phyloP scores from a whole-genome alignment of 2,113 vertebrate species.

The Apeltes quadracus region DNA sequence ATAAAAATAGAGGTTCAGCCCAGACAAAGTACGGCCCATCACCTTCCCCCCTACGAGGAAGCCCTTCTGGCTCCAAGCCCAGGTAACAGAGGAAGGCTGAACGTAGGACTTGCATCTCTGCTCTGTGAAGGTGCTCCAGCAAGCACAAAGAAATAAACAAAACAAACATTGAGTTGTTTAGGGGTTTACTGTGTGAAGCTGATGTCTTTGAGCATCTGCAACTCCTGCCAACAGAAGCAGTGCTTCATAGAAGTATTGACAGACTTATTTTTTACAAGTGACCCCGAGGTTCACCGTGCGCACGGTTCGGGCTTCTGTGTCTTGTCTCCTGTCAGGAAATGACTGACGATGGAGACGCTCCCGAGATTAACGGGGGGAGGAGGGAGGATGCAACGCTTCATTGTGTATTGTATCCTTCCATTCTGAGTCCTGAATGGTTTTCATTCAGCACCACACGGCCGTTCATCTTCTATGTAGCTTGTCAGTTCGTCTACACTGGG shows the following conservation, averaged over 20 bases:
- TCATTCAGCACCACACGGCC: conserved; percentile 40
- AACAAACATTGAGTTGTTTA: conserved; percentile 16
- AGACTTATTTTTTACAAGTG: conserved; percentile 34
- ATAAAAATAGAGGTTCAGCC: conserved; percentile 50
- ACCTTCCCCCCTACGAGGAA: conserved; percentile 58
- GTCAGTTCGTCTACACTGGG: conserved; percentile 32
- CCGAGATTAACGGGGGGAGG: neutral
- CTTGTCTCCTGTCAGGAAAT: conserved; percentile 34
- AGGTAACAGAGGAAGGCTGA: conserved; percentile 43
- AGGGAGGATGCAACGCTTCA: conserved; percentile 45
- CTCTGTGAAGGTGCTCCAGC: conserved; percentile 65
- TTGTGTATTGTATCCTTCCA: conserved; percentile 48
- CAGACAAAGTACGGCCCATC: conserved; percentile 57
- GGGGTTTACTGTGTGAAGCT: conserved; percentile 6
- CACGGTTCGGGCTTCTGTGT: conserved; percentile 36
- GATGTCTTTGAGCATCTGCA: conserved; percentile 11
- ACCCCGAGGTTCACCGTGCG: conserved; percentile 34
- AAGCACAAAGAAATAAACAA: conserved; percentile 32
- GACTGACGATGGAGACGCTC: conserved; percentile 25
- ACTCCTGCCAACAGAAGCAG: conserved; percentile 4
- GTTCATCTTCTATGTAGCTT: conserved; percentile 52
- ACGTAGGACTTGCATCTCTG: conserved; percentile 31
- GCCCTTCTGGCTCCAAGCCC: conserved; percentile 64
- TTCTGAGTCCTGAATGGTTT: conserved; percentile 52
- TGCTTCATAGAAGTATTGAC: conserved; percentile 39